phyloP scores from a whole-genome alignment of 2,113 vertebrate species.

The Fulica atra region DNA sequence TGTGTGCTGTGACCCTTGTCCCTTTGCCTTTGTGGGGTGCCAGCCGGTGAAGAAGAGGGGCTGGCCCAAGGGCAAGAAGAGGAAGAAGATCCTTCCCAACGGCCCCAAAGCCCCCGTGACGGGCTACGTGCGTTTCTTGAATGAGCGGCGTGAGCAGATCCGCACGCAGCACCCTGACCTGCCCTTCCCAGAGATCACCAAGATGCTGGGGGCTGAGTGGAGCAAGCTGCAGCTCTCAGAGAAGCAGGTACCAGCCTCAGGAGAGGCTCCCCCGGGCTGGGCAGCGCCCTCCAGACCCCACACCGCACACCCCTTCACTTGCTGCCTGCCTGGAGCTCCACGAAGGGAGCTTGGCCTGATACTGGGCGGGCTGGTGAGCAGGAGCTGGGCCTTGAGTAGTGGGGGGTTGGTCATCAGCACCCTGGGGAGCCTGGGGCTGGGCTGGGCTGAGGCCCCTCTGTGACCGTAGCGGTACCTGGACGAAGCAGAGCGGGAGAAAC shows the following conservation, averaged over 20 bases:
- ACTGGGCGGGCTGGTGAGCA: neutral
- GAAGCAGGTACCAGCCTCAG: constrained; percentile 80
- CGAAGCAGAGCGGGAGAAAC: constrained; percentile 93
- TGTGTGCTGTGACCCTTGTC: neutral
- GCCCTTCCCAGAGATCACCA: constrained; percentile 96
- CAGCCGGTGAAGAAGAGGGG: constrained; percentile 95
- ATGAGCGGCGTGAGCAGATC: constrained; percentile 92
- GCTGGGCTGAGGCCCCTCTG: neutral
- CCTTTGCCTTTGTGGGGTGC: neutral
- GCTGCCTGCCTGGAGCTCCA: neutral
- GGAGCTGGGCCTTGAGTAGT: neutral
- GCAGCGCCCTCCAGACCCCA: neutral
- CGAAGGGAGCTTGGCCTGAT: neutral
- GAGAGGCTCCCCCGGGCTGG: neutral
- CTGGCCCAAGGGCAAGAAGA: constrained; percentile 98
- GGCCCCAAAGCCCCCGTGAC: constrained; percentile 97
- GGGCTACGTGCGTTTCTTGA: constrained; percentile 93
- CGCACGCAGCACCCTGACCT: constrained; percentile 90
- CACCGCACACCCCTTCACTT: neutral
- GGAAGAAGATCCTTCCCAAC: constrained; percentile 96
- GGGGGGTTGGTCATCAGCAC: neutral
- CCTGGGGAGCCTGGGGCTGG: fast-evolving
- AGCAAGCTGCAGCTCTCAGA: constrained; percentile 88
- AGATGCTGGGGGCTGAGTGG: constrained; percentile 95
- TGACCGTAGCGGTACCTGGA: constrained; percentile 88